Percentiles rank a stretch among this genome's conserved stretches.
These are phyloP conservation scores for Halcyon malimbica DNA, from an alignment of 2,113 vertebrate species.

Conservation along the genomic window DNA sequence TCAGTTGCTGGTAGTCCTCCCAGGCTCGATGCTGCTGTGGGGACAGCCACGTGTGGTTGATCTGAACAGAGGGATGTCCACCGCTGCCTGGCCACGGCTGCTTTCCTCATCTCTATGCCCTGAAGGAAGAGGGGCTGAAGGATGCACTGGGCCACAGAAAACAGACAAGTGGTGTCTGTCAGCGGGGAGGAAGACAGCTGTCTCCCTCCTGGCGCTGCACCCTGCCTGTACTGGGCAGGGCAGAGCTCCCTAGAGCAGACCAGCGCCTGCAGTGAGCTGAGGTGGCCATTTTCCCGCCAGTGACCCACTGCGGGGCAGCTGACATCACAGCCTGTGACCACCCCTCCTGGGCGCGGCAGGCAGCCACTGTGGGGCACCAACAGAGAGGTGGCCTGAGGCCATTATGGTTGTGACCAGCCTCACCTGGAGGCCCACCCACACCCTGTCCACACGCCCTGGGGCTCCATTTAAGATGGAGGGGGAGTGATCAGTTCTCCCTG, in stretches of 20 bases:
- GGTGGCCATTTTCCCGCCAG: neutral
- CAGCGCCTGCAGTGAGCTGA: rapidly evolving
- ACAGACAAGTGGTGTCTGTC: rapidly evolving
- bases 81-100: rapidly evolving
- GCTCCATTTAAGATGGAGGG: neutral
- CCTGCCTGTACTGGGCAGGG: neutral
- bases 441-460: neutral
- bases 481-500: rapidly evolving
- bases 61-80: neutral
- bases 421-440: neutral
- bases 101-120: neutral
- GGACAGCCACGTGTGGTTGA: rapidly evolving
- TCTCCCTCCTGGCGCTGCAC: neutral
- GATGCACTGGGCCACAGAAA: neutral
- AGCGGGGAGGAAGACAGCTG: rapidly evolving
- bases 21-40: rapidly evolving
- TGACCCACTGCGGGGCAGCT: rapidly evolving
- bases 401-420: neutral
- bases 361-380: rapidly evolving
- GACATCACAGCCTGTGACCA: no score
- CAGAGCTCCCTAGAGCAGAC: neutral
- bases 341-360: rapidly evolving
- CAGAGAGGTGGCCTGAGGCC: neutral
- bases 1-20: neutral
- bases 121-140: neutral